Base-by-base conservation (phyloP, 2,797 vertebrate species). In the Cheirogaleus major region DNA sequence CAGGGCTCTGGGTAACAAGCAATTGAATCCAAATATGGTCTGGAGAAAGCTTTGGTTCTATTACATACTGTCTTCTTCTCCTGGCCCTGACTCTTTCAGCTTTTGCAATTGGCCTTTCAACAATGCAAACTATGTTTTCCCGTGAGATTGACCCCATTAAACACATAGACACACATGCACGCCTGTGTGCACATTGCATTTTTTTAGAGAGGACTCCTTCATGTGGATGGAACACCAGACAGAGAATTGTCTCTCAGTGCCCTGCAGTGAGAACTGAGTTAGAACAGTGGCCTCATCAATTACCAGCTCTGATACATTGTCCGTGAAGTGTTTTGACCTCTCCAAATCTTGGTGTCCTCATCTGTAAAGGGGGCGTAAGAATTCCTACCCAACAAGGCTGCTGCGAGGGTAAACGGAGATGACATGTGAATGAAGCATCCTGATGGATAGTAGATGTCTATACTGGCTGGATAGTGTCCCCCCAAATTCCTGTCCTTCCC, bases 11-110 rank as follows among this genome's bases (percentile, higher is more conserved):
- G 70, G 81, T 73, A 95, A 79, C 87, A 96, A 79, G 55, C 72
- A 73, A 82, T 27, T 90, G 93, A 97, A 63, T 89, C 95, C 91
- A 97, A 84, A 78, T 89, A 91, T 96, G 92, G 98, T 93, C 90
- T 79, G n/a, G 85, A 82, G 61, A 97, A 52, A 98, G 96, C 63
- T 95, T 91, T 89, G 41, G n/a, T 35, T 91, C 23, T 35, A 23
- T 97, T 95, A 79, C 94, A 96, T 89, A 91, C 84, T 45, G 14
- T 96, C 89, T 94, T 89, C 65, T 81, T 81, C 83, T 80, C 50
- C 48, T 45, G 43, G 75, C 48, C 93, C 17, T 1, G 17, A 76
- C 15, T 67, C 30, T 63, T 87, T 20, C 30, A 32, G 69, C 30
- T 32, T 69, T 57, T 79, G 76, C 20, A 52, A 27, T 27, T 55